Base-by-base conservation (phyloP, 1,140 invertebrate species). In the Leptoteleia sp. region DNA sequence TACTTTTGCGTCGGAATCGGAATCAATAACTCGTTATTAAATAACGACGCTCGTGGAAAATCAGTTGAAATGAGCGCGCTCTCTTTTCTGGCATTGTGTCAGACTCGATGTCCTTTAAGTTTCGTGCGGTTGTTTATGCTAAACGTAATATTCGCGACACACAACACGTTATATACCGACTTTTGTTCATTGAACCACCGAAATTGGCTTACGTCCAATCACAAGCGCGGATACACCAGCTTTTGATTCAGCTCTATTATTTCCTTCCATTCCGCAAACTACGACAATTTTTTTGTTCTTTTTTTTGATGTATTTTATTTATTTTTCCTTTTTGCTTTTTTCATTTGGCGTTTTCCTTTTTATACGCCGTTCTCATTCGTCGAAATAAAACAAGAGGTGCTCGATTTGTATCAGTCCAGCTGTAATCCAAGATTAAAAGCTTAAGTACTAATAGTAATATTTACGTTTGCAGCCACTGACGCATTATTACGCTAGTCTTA, bases 141-240 rank as follows among this genome's bases (percentile, higher is more conserved):
- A 47, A 62, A 17, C 37, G 48, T 27, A 38, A 37, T 62, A 48
- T 48, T 62, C 57, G 48, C 12, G 25, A 62, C 6, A 31, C 25
- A 22, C 42, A 27, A 19, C 29, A 48, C 57, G 31, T 38, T 48
- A 62, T 48, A 62, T 62, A 48, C 57, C 37, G 48, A 43, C 57
- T 62, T 48, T 62, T 48, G 57, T 62, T 62, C 57, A 22, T 16
- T 48, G 43, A 35, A 62, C 42, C 43, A 31, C 37, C 29, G 27
- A 62, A 62, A 62, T 62, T 62, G 57, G 57, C 57, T 47, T 48
- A 62, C 7, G 22, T 47, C 57, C 57, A 62, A 62, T 62, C 57
- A 13, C 22, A 29, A 61, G 29, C 35, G 55, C 55, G 9, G 40
- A 33, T 45, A 45, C 13, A 11, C 17, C 35, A 15, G 40, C n/a